A percentile compares a stretch with the other conserved stretches of the same genome.
Evolutionary conservation across 2,797 vertebrate species (phyloP).

Genomic region (Epinephelus coioides): DNA sequence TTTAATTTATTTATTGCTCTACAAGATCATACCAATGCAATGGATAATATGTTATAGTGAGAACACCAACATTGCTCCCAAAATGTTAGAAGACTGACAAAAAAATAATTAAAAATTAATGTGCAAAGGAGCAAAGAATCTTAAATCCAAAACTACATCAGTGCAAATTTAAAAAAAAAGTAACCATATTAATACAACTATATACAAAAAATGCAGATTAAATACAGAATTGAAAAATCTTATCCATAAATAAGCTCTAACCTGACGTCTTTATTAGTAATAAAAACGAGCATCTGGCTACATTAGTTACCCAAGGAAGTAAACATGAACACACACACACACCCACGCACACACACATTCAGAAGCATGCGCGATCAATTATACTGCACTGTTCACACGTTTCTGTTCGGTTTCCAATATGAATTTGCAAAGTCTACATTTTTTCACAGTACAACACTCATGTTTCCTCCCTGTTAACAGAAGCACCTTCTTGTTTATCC

Average conservation of each 20-base stretch:
- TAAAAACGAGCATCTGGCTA: background rate
- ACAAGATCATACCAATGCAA: background rate
- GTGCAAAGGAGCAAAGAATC: background rate
- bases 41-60: background rate
- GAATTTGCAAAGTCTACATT: background rate
- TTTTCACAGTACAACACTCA: conserved; percentile 21
- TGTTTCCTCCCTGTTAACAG: conserved; percentile 28
- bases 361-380: background rate
- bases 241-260: background rate
- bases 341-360: background rate
- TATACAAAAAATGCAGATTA: background rate
- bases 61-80: background rate
- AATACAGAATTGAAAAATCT: background rate
- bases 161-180: background rate
- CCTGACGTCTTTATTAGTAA: background rate
- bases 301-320: background rate
- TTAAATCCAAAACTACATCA: background rate
- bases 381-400: background rate
- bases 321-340: background rate
- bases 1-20: background rate
- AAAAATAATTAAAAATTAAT: background rate
- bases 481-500: conserved; percentile 44
- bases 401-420: conserved; percentile 4
- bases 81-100: background rate
- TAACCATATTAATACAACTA: background rate